Base-by-base conservation (phyloP, 2,113 vertebrate species). In the Phrynosoma platyrhinos region DNA sequence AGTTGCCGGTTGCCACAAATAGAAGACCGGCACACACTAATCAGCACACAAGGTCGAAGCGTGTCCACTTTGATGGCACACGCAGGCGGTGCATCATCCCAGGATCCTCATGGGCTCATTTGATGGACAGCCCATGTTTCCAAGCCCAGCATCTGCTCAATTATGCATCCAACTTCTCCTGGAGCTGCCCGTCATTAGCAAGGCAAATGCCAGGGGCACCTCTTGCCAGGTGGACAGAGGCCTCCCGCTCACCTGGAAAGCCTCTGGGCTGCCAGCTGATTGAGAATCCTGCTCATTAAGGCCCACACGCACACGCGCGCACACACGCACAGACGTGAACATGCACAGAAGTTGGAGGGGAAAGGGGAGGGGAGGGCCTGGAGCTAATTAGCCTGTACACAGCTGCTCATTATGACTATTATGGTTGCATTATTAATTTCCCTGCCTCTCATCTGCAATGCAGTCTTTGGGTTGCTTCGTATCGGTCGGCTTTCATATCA, bases 341-440 rank as follows among this genome's bases (percentile, higher is more conserved):
- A 68, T 27, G 25, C 21, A 27, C 52, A 77, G 0, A 75, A 23
- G 86, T 4, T 18, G 90, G 16, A 83, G 87, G 32, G 36, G 80
- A 9, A 53, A 25, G n/a, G 66, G 53, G 32, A 36, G 74, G 80
- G 62, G 86, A 75, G 89, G 90, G 87, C 92, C 85, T 74, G 91
- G 2, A 88, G 83, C 82, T 92, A 88, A 94, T 94, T 91, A 95
- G 94, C 87, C 20, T 82, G 52, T 9, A 87, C 90, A 77, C 92
- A 91, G 91, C 87, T 94, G 71, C 94, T 95, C 93, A 84, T 93
- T 91, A 88, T 84, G 72, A 6, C 87, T 89, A 93, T 92, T 91
- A 66, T 90, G 83, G 0, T 36, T 91, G 90, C 92, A 90, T 93
- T 93, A 94, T 95, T 95, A 87, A 95, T 95, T 93, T 94, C 90